Percentiles rank a stretch among this genome's conserved stretches.
These are phyloP conservation scores for Cherax destructor DNA, from an alignment of 1,140 invertebrate species.

Conservation along the genomic window DNA sequence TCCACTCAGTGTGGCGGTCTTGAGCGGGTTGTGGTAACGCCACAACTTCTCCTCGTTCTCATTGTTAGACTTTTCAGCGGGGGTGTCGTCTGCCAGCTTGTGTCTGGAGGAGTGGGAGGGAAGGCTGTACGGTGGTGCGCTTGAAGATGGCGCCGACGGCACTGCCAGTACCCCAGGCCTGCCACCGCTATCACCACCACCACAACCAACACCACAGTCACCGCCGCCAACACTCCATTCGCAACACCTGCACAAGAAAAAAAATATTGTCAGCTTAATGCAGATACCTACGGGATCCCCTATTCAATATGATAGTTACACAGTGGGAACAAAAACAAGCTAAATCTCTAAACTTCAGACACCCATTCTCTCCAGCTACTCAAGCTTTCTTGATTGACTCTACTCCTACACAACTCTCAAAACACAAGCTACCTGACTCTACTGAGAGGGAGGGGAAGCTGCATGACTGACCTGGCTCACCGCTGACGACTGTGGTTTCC, in stretches of 20 bases:
- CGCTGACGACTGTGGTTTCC: conserved; percentile 82
- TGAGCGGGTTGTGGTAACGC: conserved; percentile 76
- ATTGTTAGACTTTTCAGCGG: conserved; percentile 87
- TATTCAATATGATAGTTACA: no score
- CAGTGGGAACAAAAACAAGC: no score
- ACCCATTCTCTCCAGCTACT: no score
- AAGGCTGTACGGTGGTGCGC: conserved; percentile 75
- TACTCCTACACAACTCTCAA: no score
- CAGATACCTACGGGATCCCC: neutral
- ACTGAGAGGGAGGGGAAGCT: neutral
- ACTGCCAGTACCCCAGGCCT: conserved; percentile 77
- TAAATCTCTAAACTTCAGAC: no score
- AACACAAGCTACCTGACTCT: neutral
- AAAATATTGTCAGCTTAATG: neutral
- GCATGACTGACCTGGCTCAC: conserved; percentile 76
- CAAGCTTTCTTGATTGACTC: neutral
- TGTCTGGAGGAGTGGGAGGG: conserved; percentile 75
- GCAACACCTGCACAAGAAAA: conserved; percentile 26
- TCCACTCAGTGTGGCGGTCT: conserved; percentile 73
- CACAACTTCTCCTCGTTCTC: conserved; percentile 91
- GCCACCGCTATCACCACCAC: conserved; percentile 75
- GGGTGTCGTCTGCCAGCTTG: conserved; percentile 74
- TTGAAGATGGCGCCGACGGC: conserved; percentile 75
- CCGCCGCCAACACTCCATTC: conserved; percentile 60
- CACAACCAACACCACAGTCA: conserved; percentile 69